These are phyloP conservation scores for Potorous gilbertii DNA, from an alignment of 2,797 vertebrate genomes.

Conservation along the genomic window DNA sequence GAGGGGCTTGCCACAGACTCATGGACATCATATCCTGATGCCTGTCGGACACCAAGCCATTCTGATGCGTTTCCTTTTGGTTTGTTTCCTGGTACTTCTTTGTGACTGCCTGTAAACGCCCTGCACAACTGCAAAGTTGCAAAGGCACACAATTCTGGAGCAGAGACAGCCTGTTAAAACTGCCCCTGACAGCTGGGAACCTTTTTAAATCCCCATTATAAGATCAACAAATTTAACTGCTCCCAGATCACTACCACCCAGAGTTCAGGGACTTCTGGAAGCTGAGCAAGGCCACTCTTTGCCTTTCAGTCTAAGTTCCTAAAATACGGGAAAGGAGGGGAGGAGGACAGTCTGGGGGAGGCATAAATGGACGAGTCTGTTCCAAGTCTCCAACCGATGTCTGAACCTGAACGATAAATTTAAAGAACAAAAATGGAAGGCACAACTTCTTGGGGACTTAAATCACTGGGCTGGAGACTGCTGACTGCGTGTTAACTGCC, in stretches of 20 bases:
- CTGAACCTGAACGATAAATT: constrained; percentile 51
- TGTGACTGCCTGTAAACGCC: constrained; percentile 65
- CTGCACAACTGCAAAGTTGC: constrained; percentile 69
- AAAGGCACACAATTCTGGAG: constrained; percentile 48
- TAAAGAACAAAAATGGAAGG: neutral
- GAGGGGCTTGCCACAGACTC: constrained; percentile 27
- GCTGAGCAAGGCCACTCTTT: neutral
- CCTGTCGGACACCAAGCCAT: constrained; percentile 53
- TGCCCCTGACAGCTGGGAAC: constrained; percentile 53
- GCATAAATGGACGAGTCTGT: neutral
- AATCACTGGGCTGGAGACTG: neutral
- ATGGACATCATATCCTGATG: constrained; percentile 29
- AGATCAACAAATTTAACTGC: constrained; percentile 67
- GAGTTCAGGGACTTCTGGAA: constrained; percentile 53
- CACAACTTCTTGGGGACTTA: constrained; percentile 20
- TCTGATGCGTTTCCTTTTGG: constrained; percentile 70
- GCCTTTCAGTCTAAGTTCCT: neutral
- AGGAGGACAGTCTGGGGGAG: neutral
- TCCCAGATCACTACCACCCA: constrained; percentile 71
- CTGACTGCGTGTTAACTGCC: neutral
- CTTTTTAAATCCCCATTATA: constrained; percentile 75
- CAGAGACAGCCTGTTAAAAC: constrained; percentile 69
- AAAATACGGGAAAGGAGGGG: neutral
- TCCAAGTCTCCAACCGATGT: constrained; percentile 34
- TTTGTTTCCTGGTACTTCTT: constrained; percentile 71